Evolutionary conservation across 1,140 invertebrate genomes (phyloP).

Genomic region (Medauroidea extradentata): DNA sequence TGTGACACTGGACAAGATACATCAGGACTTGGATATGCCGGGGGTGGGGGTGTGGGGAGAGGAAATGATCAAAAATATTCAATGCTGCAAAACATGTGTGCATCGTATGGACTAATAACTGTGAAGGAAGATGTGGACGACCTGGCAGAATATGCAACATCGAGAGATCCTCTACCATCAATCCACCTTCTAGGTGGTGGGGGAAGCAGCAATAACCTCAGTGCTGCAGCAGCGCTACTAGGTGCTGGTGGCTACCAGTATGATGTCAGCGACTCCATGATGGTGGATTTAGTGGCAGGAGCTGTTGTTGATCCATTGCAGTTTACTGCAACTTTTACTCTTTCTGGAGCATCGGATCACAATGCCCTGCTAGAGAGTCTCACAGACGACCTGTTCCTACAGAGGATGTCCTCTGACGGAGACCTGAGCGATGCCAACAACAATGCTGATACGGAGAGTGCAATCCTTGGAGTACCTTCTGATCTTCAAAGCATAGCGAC

Average conservation of each 20-base stretch:
- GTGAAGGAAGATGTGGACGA: constrained; percentile 66
- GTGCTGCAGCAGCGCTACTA: not conserved
- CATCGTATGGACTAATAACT: constrained; percentile 68
- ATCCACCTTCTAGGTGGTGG: constrained; percentile 11
- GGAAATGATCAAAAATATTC: constrained; percentile 56
- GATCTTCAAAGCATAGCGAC: constrained; percentile 50
- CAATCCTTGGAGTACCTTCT: not conserved
- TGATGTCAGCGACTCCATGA: constrained; percentile 70
- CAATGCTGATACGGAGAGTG: not conserved
- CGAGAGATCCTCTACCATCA: constrained; percentile 42
- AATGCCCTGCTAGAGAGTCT: constrained; percentile 61
- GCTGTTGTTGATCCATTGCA: constrained; percentile 72
- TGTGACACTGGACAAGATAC: constrained; percentile 66
- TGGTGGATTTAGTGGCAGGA: constrained; percentile 71
- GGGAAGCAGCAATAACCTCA: not conserved
- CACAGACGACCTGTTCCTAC: constrained; percentile 68
- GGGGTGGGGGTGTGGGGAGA: constrained; percentile 42
- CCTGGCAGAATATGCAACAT: not conserved
- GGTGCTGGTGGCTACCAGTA: constrained; percentile 35
- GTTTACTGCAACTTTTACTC: constrained; percentile 73
- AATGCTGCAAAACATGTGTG: constrained; percentile 67
- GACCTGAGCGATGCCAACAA: constrained; percentile 13
- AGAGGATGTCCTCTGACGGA: constrained; percentile 56
- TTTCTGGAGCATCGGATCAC: constrained; percentile 70
- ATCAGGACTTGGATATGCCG: constrained; percentile 40